Evolutionary conservation across 2,888 invertebrate species (phyloP).

Genomic region (Oxyscelio sp.): DNA sequence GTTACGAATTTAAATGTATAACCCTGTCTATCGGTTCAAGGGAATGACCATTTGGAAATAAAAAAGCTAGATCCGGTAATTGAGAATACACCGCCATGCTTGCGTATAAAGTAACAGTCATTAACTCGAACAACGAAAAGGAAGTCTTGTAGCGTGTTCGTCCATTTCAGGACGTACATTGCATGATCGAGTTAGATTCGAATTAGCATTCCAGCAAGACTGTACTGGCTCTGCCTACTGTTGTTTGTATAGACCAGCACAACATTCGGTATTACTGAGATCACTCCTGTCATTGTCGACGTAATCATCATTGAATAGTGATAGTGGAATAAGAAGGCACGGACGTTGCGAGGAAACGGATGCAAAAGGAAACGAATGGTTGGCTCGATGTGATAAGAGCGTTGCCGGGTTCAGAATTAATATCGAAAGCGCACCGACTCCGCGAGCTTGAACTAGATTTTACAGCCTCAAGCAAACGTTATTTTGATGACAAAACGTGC

Average conservation of each 20-base stretch:
- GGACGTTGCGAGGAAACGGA: conserved; percentile 49
- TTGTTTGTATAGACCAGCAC: conserved; percentile 68
- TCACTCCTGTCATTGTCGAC: conserved; percentile 80
- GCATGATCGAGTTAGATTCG: conserved; percentile 65
- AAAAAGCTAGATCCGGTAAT: too few species aligned
- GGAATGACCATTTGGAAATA: too few species aligned
- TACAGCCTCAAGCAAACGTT: conserved; percentile 29
- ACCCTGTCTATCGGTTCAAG: too few species aligned
- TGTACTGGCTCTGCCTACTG: conserved; percentile 65
- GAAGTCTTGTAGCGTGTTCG: conserved; percentile 68
- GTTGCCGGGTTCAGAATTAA: conserved; percentile 44
- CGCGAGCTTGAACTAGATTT: conserved; percentile 34
- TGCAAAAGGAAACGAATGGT: conserved; percentile 52
- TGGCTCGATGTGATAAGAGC: conserved; percentile 44
- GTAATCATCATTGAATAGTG: conserved; percentile 75
- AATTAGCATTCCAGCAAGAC: conserved; percentile 80
- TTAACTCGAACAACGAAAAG: conserved; percentile 61
- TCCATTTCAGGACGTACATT: conserved; percentile 53
- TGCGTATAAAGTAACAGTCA: conserved; percentile 51
- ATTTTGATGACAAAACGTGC: conserved; percentile 34
- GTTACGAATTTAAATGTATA: too few species aligned
- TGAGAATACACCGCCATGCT: conserved; percentile 45
- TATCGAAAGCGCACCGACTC: conserved; percentile 47
- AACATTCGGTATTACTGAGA: conserved; percentile 79
- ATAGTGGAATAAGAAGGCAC: conserved; percentile 56